A percentile compares a stretch with the other conserved stretches of the same genome.
Evolutionary conservation across 2,888 invertebrate species (phyloP).

Genomic region (Digitonthophagus gazella): DNA sequence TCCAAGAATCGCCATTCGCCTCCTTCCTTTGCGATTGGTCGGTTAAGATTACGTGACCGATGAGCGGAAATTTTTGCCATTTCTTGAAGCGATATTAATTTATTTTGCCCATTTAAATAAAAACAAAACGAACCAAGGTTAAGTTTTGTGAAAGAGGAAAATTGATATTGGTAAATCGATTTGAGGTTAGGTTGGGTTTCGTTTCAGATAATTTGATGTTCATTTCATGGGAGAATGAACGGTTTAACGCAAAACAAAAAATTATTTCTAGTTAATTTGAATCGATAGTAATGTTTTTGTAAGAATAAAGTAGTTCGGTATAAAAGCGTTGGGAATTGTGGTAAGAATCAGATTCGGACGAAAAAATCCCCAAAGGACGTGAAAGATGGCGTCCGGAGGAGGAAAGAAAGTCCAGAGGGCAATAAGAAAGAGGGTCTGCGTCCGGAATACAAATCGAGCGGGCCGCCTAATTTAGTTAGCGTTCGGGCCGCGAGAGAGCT

Average conservation of each 20-base stretch:
- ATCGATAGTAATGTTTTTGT: too few species aligned
- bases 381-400: not conserved
- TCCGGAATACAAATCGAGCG: slow-evolving; percentile 52
- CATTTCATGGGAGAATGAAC: not conserved
- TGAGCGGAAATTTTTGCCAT: not conserved
- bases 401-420: slow-evolving; percentile 27
- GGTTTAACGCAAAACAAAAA: too few species aligned
- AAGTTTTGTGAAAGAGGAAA: not conserved
- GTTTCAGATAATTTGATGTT: not conserved
- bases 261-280: too few species aligned
- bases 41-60: not conserved
- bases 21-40: not conserved
- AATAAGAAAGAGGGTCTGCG: slow-evolving; percentile 48
- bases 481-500: slow-evolving; percentile 49
- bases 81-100: not conserved
- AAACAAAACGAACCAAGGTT: not conserved
- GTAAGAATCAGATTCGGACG: not conserved
- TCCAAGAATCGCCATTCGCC: not conserved
- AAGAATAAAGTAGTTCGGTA: not conserved
- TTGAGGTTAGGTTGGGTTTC: not conserved
- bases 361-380: not conserved
- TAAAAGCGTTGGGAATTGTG: not conserved
- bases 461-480: slow-evolving; percentile 50
- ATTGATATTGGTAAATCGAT: not conserved
- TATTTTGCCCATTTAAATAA: too few species aligned